These are phyloP conservation scores for Eulemur macaco DNA, from an alignment of 2,113 vertebrate species.

Conservation along the genomic window DNA sequence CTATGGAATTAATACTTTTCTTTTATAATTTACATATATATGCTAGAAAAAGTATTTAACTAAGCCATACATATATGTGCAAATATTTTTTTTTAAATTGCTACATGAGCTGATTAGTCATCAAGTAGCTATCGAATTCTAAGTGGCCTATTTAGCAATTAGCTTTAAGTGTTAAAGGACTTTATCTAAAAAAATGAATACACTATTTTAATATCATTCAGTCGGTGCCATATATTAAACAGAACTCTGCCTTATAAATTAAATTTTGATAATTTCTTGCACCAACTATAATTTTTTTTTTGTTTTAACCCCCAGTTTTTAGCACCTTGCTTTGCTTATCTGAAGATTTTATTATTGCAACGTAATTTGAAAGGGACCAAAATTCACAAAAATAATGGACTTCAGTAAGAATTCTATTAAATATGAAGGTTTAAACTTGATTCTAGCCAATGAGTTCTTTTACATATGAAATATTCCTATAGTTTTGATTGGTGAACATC, in stretches of 20 bases:
- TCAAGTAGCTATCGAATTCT: background rate
- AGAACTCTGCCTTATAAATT: background rate
- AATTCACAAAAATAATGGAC: background rate
- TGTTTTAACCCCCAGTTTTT: background rate
- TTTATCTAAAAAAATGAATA: background rate
- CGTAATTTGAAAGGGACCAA: background rate
- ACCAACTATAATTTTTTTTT: background rate
- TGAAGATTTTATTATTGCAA: background rate
- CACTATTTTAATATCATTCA: background rate
- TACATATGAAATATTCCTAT: background rate
- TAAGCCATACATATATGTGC: background rate
- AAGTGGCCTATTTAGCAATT: background rate
- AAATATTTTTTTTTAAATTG: background rate
- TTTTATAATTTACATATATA: background rate
- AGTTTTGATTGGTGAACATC: background rate
- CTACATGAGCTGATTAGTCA: background rate
- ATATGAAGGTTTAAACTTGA: background rate
- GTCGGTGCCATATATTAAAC: background rate
- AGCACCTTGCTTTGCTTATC: background rate
- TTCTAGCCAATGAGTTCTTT: background rate
- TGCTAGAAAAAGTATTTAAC: background rate
- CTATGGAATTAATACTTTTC: background rate
- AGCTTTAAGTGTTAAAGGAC: background rate
- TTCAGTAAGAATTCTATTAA: background rate
- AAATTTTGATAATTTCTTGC: background rate